Conservation (phyloP, 2,797 vertebrate species). For the Amphiprion clarkii region DNA sequence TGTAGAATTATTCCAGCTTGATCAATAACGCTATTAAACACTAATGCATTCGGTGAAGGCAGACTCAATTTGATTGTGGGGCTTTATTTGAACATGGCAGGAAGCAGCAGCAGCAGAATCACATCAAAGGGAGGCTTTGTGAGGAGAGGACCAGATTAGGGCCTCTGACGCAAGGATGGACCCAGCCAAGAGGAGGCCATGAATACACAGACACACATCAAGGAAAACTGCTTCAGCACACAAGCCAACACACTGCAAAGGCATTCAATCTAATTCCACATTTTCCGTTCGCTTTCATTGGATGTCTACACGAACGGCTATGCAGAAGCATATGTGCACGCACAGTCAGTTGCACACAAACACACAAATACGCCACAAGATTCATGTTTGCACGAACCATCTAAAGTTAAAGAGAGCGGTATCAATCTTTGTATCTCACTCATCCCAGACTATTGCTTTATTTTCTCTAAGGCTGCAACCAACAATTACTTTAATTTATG, state of each 20-base stretch:
- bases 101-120: constrained; percentile 79
- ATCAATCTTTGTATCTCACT: not conserved
- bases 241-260: constrained; percentile 70
- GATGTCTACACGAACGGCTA: constrained; percentile 54
- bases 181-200: constrained; percentile 67
- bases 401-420: not conserved
- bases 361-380: constrained; percentile 14
- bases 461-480: not conserved
- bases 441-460: not conserved
- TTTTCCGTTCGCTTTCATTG: constrained; percentile 71
- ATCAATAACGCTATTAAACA: constrained; percentile 86
- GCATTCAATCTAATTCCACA: constrained; percentile 71
- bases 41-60: constrained; percentile 82
- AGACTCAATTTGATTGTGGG: constrained; percentile 81
- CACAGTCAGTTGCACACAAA: constrained; percentile 11
- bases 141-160: constrained; percentile 82
- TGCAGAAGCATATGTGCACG: constrained; percentile 33
- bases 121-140: constrained; percentile 87
- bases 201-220: constrained; percentile 50
- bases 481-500: not conserved
- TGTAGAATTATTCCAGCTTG: constrained; percentile 73
- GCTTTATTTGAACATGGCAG: constrained; percentile 84
- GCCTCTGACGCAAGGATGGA: constrained; percentile 82
- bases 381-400: constrained; percentile 5
- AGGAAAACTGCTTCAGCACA: constrained; percentile 54